Conservation (phyloP, 2,113 vertebrate species). For the Athene cunicularia region DNA sequence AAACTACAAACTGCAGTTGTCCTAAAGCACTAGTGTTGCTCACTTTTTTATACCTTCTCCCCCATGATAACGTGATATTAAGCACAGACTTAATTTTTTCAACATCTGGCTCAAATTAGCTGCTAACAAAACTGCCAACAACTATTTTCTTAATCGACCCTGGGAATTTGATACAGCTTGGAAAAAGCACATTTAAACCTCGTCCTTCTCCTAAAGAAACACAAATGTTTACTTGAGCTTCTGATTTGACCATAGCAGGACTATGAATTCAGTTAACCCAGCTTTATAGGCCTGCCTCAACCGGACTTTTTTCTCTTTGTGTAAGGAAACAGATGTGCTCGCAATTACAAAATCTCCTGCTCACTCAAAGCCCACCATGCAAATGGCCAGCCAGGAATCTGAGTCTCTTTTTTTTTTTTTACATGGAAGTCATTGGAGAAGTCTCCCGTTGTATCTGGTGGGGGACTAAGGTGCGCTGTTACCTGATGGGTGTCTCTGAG, state of each 20-base stretch:
- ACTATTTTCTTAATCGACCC: slow-evolving; percentile 67
- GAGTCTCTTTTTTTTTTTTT: not conserved
- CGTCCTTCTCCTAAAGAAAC: slow-evolving; percentile 53
- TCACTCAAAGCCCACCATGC: not conserved
- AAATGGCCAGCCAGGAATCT: not conserved
- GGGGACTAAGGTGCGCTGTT: not conserved
- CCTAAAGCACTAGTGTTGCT: not conserved
- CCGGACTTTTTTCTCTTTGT: slow-evolving; percentile 10
- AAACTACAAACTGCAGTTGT: slow-evolving; percentile 24
- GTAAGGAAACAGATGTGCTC: slow-evolving; percentile 57
- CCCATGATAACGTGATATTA: slow-evolving; percentile 39
- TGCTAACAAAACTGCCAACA: slow-evolving; percentile 68
- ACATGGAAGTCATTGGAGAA: not conserved
- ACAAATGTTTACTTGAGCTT: slow-evolving; percentile 69
- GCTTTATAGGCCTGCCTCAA: slow-evolving; percentile 46
- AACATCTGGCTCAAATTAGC: slow-evolving; percentile 60
- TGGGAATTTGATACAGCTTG: slow-evolving; percentile 62
- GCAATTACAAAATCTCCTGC: not conserved
- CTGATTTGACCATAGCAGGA: slow-evolving; percentile 50
- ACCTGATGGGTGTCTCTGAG: not conserved
- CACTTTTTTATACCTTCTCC: slow-evolving; percentile 30
- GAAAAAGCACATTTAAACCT: slow-evolving; percentile 61
- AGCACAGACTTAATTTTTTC: slow-evolving; percentile 52
- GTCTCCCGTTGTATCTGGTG: not conserved
- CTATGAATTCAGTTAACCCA: slow-evolving; percentile 35